Percentiles rank a stretch among this genome's conserved stretches.
phyloP scores from a whole-genome alignment of 2,888 invertebrate genomes.

The Leptopilina syphax region DNA sequence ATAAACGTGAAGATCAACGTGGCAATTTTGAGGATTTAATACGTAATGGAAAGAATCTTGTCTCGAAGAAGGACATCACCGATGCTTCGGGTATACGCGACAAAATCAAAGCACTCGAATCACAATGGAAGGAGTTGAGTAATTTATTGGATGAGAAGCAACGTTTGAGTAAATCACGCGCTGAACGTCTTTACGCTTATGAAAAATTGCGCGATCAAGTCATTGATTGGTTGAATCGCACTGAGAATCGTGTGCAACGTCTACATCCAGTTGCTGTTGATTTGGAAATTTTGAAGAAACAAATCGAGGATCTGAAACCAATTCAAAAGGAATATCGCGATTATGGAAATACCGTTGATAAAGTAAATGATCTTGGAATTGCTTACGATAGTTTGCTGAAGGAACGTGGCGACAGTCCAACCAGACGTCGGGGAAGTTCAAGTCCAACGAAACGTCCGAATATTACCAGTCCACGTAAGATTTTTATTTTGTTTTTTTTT shows the following conservation, averaged over 20 bases:
- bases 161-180: slow-evolving; percentile 88
- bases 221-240: slow-evolving; percentile 89
- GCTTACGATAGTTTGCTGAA: slow-evolving; percentile 89
- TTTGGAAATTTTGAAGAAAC: slow-evolving; percentile 88
- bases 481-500: not conserved
- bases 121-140: slow-evolving; percentile 93
- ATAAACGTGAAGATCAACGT: slow-evolving; percentile 79
- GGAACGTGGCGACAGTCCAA: slow-evolving; percentile 89
- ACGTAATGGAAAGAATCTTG: slow-evolving; percentile 87
- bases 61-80: slow-evolving; percentile 91
- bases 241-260: slow-evolving; percentile 86
- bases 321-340: slow-evolving; percentile 93
- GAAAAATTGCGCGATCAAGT: slow-evolving; percentile 90
- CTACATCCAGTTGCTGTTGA: slow-evolving; percentile 93
- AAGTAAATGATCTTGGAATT: slow-evolving; percentile 92
- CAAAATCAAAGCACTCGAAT: slow-evolving; percentile 90
- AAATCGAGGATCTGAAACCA: slow-evolving; percentile 90
- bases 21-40: slow-evolving; percentile 86
- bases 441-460: slow-evolving; percentile 90
- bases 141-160: slow-evolving; percentile 90
- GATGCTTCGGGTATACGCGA: slow-evolving; percentile 91
- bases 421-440: slow-evolving; percentile 84
- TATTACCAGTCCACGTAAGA: slow-evolving; percentile 81
- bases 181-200: slow-evolving; percentile 91
- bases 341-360: slow-evolving; percentile 90